Conservation (phyloP, 1,140 invertebrate genomes). For the Ericerus pela region DNA sequence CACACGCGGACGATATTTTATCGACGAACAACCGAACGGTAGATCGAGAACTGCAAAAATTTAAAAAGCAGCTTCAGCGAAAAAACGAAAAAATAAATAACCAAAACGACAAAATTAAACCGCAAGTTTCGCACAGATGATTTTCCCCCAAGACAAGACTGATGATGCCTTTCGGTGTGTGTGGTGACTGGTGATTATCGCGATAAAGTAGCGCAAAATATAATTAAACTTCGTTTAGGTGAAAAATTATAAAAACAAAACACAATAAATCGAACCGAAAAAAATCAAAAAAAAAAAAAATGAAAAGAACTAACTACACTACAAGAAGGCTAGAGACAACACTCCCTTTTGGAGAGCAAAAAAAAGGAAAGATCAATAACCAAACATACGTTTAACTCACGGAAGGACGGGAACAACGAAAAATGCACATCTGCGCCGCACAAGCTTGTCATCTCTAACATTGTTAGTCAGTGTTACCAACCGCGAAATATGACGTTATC, state of each 20-base stretch:
- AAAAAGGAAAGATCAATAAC: too few relatives aligned
- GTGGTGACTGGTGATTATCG: neutral
- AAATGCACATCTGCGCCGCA: too few relatives aligned
- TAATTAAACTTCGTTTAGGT: neutral
- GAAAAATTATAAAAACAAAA: neutral
- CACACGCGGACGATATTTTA: too few relatives aligned
- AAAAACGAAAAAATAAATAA: neutral
- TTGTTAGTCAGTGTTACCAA: too few relatives aligned
- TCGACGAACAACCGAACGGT: too few relatives aligned
- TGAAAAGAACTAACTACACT: conserved; percentile 9
- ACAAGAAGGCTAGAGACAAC: conserved; percentile 10
- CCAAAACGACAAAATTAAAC: neutral
- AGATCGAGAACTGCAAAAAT: too few relatives aligned
- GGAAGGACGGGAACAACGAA: too few relatives aligned
- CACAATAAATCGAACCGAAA: neutral
- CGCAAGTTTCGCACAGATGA: neutral
- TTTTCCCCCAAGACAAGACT: neutral
- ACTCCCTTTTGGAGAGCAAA: conserved; percentile 9
- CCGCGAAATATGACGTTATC: too few relatives aligned
- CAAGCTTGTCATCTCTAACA: too few relatives aligned
- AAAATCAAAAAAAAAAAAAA: conserved; percentile 6
- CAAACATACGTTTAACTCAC: too few relatives aligned
- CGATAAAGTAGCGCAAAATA: conserved; percentile 4
- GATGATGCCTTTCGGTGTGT: neutral
- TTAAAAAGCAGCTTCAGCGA: too few relatives aligned